phyloP scores from a whole-genome alignment of 2,797 vertebrate species.

The Microcaecilia unicolor region DNA sequence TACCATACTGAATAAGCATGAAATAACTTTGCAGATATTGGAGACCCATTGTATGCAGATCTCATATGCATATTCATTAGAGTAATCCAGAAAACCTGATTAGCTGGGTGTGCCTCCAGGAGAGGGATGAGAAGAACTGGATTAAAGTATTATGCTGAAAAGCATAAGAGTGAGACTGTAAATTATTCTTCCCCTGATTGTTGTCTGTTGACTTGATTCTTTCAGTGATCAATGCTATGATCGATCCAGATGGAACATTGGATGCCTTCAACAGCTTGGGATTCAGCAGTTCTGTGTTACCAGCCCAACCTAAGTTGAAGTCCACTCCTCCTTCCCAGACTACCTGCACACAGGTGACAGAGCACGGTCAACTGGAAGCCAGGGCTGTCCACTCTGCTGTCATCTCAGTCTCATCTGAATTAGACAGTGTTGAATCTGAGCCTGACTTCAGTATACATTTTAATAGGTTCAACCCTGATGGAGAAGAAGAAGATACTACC shows the following conservation, averaged over 20 bases:
- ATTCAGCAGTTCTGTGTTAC: slow-evolving; percentile 60
- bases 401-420: slow-evolving; percentile 33
- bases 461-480: slow-evolving; percentile 75
- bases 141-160: too few species aligned
- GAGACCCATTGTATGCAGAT: too few species aligned
- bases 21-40: too few species aligned
- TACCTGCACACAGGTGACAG: slow-evolving; percentile 37
- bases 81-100: too few species aligned
- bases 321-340: slow-evolving; percentile 49
- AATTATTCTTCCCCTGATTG: too few species aligned
- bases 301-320: slow-evolving; percentile 60
- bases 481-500: slow-evolving; percentile 72
- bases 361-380: slow-evolving; percentile 38
- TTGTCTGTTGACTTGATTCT: background rate
- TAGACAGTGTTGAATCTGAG: slow-evolving; percentile 53
- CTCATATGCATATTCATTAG: too few species aligned
- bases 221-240: slow-evolving; percentile 92
- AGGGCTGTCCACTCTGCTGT: slow-evolving; percentile 39
- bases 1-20: too few species aligned
- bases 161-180: too few species aligned
- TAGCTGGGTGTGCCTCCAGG: too few species aligned
- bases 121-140: too few species aligned
- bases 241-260: slow-evolving; percentile 91
- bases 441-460: slow-evolving; percentile 70
- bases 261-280: slow-evolving; percentile 82